These are phyloP conservation scores for Cataglyphis livida DNA, from an alignment of 2,888 invertebrate genomes.

Conservation along the genomic window DNA sequence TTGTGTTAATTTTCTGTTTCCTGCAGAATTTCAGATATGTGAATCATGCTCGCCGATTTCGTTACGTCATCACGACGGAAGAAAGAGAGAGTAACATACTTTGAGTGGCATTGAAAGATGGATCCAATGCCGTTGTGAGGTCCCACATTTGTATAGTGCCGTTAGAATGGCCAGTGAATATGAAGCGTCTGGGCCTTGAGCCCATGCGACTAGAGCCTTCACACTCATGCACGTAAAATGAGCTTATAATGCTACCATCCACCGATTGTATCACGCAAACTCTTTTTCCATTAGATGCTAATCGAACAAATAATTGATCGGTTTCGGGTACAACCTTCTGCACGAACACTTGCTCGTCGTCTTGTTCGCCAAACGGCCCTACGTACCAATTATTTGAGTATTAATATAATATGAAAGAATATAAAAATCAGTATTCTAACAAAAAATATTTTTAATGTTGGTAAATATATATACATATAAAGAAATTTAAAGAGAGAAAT, in stretches of 20 bases:
- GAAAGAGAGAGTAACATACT: conserved; percentile 78
- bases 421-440: neutral
- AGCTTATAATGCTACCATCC: conserved; percentile 96
- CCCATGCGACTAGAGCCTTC: conserved; percentile 98
- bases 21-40: neutral
- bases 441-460: neutral
- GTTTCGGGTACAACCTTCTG: conserved; percentile 99
- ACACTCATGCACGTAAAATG: conserved; percentile 98
- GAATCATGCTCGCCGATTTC: conserved; percentile 8
- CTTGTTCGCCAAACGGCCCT: conserved; percentile 99
- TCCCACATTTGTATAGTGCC: conserved; percentile 99
- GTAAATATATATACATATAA: neutral
- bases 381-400: neutral
- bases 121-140: conserved; percentile 96
- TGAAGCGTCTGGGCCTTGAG: conserved; percentile 93
- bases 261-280: conserved; percentile 98
- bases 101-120: conserved; percentile 87
- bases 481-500: neutral
- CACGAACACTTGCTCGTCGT: conserved; percentile 99
- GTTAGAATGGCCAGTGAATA: conserved; percentile 96
- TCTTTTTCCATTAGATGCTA: conserved; percentile 98
- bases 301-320: conserved; percentile 96
- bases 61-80: conserved; percentile 7
- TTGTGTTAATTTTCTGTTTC: neutral
- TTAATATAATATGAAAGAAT: conserved; percentile 7